Conservation (phyloP, 1,140 invertebrate genomes). For the Nixonia krombeini region DNA sequence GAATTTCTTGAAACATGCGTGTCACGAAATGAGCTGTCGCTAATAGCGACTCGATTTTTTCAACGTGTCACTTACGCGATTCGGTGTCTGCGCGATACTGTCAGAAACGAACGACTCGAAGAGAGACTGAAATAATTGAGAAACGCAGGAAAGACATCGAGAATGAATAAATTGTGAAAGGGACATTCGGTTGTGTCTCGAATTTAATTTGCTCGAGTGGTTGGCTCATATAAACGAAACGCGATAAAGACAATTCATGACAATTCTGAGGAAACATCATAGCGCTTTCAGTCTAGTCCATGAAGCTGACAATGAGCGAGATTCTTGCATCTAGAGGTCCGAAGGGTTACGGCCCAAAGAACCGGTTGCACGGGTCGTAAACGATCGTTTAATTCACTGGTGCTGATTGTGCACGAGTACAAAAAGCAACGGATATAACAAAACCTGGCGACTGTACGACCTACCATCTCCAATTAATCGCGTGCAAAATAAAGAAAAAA, state of each 20-base stretch:
- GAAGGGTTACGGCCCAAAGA: conserved; percentile 34
- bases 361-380: conserved; percentile 50
- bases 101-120: too few relatives aligned
- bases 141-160: too few relatives aligned
- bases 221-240: too few relatives aligned
- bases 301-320: conserved; percentile 24
- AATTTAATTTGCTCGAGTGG: too few relatives aligned
- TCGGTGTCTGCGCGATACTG: too few relatives aligned
- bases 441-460: conserved; percentile 22
- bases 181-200: too few relatives aligned
- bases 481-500: conserved; percentile 26
- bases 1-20: too few relatives aligned
- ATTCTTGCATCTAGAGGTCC: conserved; percentile 43
- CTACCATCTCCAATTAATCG: conserved; percentile 30
- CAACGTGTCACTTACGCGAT: too few relatives aligned
- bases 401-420: conserved; percentile 45
- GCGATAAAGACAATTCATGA: conserved; percentile 5
- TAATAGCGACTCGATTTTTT: too few relatives aligned
- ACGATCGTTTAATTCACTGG: conserved; percentile 52
- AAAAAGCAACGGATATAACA: conserved; percentile 36
- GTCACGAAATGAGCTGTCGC: too few relatives aligned
- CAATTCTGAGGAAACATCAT: conserved; percentile 20
- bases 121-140: too few relatives aligned
- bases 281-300: neutral
- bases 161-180: too few relatives aligned